Percentiles rank a stretch among this genome's conserved stretches.
phyloP scores from a whole-genome alignment of 2,113 vertebrate genomes.

The Hippoglossus stenolepis region DNA sequence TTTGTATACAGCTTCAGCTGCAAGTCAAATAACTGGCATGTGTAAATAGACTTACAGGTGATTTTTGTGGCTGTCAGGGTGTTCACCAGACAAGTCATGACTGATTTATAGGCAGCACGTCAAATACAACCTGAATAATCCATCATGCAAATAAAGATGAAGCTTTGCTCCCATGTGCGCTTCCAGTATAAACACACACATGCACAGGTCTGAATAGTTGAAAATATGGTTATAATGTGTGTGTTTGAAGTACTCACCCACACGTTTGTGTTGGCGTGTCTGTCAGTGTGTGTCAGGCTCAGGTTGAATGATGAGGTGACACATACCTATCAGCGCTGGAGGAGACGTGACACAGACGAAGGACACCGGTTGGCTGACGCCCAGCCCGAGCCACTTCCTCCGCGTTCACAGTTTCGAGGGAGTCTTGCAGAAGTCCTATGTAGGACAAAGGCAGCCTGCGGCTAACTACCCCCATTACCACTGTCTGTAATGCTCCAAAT shows the following conservation, averaged over 20 bases:
- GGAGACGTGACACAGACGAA: constrained; percentile 50
- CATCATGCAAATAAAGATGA: constrained; percentile 61
- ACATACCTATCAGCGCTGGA: constrained; percentile 69
- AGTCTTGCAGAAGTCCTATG: constrained; percentile 71
- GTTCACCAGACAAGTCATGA: constrained; percentile 55
- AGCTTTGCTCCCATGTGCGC: constrained; percentile 41
- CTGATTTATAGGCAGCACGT: constrained; percentile 62
- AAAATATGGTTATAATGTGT: not conserved
- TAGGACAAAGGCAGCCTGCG: constrained; percentile 76
- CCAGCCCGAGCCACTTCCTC: constrained; percentile 66
- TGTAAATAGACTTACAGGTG: constrained; percentile 68
- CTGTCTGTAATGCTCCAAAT: constrained; percentile 63
- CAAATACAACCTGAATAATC: constrained; percentile 59
- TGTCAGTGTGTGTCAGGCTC: constrained; percentile 58
- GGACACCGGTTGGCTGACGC: constrained; percentile 61
- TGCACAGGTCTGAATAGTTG: constrained; percentile 13
- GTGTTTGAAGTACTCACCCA: constrained; percentile 1
- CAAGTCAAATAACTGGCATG: constrained; percentile 61
- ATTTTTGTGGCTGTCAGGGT: constrained; percentile 64
- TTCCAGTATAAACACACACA: constrained; percentile 47
- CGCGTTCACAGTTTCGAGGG: constrained; percentile 51
- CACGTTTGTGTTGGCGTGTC: constrained; percentile 31
- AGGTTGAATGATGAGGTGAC: constrained; percentile 41
- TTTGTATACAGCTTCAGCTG: constrained; percentile 55
- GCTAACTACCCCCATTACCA: constrained; percentile 63